These are phyloP conservation scores for Thalpophila matura DNA, from an alignment of 2,888 invertebrate genomes.

Conservation along the genomic window DNA sequence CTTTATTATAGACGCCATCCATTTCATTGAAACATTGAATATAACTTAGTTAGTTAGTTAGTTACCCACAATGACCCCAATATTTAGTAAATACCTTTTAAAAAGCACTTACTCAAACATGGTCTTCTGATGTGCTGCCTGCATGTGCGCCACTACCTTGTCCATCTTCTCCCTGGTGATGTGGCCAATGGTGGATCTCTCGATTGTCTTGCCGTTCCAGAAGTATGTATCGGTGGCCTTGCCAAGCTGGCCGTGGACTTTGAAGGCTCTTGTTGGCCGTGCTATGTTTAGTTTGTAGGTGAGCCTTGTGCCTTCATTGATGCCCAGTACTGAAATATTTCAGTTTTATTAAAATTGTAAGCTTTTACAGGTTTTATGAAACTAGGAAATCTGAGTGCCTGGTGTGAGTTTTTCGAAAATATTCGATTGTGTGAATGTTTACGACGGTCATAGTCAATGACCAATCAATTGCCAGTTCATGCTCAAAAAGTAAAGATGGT, in stretches of 20 bases:
- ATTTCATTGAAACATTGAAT: too few relatives aligned
- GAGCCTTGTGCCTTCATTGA: slow-evolving; percentile 92
- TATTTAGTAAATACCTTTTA: neutral
- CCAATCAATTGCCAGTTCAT: too few relatives aligned
- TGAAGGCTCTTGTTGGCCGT: slow-evolving; percentile 93
- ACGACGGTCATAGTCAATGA: too few relatives aligned
- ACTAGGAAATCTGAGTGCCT: too few relatives aligned
- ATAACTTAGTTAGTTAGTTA: neutral
- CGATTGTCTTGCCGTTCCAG: slow-evolving; percentile 93
- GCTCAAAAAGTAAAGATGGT: too few relatives aligned
- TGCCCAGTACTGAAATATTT: slow-evolving; percentile 92
- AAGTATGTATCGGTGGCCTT: slow-evolving; percentile 94
- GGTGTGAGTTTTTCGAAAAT: too few relatives aligned
- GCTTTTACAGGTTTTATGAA: neutral
- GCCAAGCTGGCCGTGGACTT: slow-evolving; percentile 94
- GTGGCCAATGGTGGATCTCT: slow-evolving; percentile 93
- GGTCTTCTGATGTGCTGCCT: slow-evolving; percentile 96
- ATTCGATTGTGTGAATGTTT: too few relatives aligned
- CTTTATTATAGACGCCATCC: neutral
- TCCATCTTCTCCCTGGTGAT: slow-evolving; percentile 93
- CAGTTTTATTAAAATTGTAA: neutral
- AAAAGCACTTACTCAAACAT: slow-evolving; percentile 94
- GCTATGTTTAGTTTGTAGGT: slow-evolving; percentile 91
- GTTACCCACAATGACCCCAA: neutral
- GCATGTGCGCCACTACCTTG: slow-evolving; percentile 94